Conservation (phyloP, 2,797 vertebrate species). For the Brotula barbata region DNA sequence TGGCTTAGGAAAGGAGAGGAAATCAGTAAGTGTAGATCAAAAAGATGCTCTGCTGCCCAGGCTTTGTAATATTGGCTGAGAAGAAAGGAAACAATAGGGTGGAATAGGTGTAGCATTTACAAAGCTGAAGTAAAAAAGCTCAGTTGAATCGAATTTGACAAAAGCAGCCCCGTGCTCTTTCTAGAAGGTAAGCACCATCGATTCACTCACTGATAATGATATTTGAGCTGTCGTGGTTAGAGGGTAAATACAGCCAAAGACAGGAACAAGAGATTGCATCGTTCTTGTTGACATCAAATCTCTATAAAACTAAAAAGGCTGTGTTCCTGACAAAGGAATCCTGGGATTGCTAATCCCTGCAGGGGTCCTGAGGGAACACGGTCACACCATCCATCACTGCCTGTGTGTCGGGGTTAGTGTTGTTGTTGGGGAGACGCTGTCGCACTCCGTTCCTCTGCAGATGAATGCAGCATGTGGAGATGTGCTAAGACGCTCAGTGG, state of each 20-base stretch:
- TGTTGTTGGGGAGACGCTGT: slow-evolving; percentile 29
- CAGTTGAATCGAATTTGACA: slow-evolving; percentile 45
- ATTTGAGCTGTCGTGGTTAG: slow-evolving; percentile 23
- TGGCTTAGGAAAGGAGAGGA: slow-evolving; percentile 52
- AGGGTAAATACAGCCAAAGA: slow-evolving; percentile 18
- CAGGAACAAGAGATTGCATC: slow-evolving; percentile 25
- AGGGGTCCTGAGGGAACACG: slow-evolving; percentile 37
- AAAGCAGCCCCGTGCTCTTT: slow-evolving; percentile 48
- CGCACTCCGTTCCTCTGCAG: slow-evolving; percentile 27
- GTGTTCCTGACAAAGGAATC: slow-evolving; percentile 41
- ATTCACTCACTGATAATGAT: slow-evolving; percentile 30
- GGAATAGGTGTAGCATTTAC: slow-evolving; percentile 21
- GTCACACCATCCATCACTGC: slow-evolving; percentile 21
- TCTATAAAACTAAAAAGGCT: neutral
- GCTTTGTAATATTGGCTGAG: slow-evolving; percentile 16
- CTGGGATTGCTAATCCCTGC: slow-evolving; percentile 30
- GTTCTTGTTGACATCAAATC: slow-evolving; percentile 35
- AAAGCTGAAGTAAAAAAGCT: slow-evolving; percentile 34
- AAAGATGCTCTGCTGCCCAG: slow-evolving; percentile 44
- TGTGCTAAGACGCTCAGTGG: slow-evolving; percentile 19
- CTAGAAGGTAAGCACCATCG: slow-evolving; percentile 72
- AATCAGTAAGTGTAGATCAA: slow-evolving; percentile 35
- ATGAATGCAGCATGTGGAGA: slow-evolving; percentile 30
- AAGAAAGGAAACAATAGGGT: slow-evolving; percentile 42
- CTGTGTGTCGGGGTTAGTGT: slow-evolving; percentile 34